Evolutionary conservation across 2,797 vertebrate species (phyloP), one percentile per base, ranked within the genome.

Genomic region (Lagodon rhomboides): DNA sequence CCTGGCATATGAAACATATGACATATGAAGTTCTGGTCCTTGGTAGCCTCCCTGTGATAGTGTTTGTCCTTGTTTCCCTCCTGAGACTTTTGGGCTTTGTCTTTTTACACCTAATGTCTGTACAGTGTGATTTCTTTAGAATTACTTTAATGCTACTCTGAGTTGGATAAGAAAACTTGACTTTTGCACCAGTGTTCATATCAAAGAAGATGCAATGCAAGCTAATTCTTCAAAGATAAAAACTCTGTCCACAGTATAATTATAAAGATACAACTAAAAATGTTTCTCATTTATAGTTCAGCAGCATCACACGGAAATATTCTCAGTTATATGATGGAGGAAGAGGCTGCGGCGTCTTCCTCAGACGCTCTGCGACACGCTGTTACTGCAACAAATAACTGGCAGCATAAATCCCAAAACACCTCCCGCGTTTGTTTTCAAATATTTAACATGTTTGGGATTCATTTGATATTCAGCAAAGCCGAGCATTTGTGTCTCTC

Each of bases 391-490:
- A 63, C 79, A 58, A 80, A 70, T 77, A 20, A 25, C 47, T 34
- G 59, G 44, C 68, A 20, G 61, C 1, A 17, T n/a, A 13, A 77
- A 72, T 55, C 77, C 38, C 43, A 5, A 62, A 30, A 55, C 72
- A 51, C 75, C 51, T 77, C 56, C 67, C 51, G 68, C 4, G 63
- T 73, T 49, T 61, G 64, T 73, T 46, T 46, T 65, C 51, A 30
- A 12, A 80, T 56, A 27, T 80, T 78, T 44, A 68, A 51, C 58
- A 44, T 27, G 53, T 72, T 83, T 62, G 63, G 30, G 17, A 46
- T 73, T 75, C 18, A 4, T 79, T 80, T 77, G 63, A 80, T 62
- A 62, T 71, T 64, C 55, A 22, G 54, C 18, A n/a, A 60, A 61
- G 66, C 34, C 9, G 41, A 34, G 66, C 68, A 3, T 63, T 77